Base-by-base conservation (phyloP, 2,797 vertebrate genomes). In the Gephyroberyx darwinii region DNA sequence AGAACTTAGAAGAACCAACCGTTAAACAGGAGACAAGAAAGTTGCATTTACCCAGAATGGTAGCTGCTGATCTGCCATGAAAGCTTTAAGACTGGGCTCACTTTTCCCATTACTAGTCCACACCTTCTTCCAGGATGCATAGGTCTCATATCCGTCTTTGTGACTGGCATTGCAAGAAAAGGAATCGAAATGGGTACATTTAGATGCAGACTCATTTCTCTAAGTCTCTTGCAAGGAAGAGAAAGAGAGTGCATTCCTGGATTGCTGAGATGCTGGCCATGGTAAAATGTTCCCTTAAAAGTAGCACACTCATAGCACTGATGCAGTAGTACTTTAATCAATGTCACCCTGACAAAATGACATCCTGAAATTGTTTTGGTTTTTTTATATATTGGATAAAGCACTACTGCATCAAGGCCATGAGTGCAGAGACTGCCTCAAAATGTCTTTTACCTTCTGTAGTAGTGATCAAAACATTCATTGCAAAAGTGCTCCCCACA, bases 401-500 rank as follows among this genome's bases (percentile, higher is more conserved):
- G 12, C 43, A 45, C 13, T 45, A 14, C 14, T 45, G 43, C 43
- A 16, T 16, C 14, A 16, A 5, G 43, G 14, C 14, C 16, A 45
- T 14, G 14, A 16, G 43, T 16, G 43, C 43, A 45, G 43, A 13
- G 39, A 41, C 39, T 12, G 2, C 4, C 43, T 45, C 43, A 5
- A 16, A 16, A 45, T 5, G 13, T 26, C n/a, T 51, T 75, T 78
- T 92, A 98, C 98, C 97, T 99, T 92, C 98, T 93, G 85, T 99
- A 99, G 88, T 98, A 99, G 90, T 99, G 95, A 87, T 99, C 98
- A 82, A 99, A 99, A 82, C 98, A 99, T 83, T 99, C 98, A 30
- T 99, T 99, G 90, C 98, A 99, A 89, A 99, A 99, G 90, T 99
- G 98, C 62, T 99, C 98, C 5, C 98, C 98, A 64, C 98, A 99